A percentile compares a stretch with the other conserved stretches of the same genome.
Evolutionary conservation across 2,888 invertebrate genomes (phyloP).

Genomic region (Erebia epiphron): DNA sequence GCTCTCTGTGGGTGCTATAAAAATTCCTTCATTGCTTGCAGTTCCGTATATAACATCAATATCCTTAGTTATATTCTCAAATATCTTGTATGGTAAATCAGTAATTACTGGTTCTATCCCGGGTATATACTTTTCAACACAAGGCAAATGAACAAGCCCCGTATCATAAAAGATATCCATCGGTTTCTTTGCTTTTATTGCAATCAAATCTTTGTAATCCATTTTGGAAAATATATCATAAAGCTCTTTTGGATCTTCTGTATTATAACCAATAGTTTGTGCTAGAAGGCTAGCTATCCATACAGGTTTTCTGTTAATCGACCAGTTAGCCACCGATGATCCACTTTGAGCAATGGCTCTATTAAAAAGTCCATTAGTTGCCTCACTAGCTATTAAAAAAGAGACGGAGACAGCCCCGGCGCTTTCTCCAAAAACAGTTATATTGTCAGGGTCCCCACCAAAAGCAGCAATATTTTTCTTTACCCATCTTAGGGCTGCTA

Average conservation of each 20-base stretch:
- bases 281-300: constrained; percentile 64
- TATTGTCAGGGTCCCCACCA: constrained; percentile 71
- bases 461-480: constrained; percentile 72
- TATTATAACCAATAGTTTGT: constrained; percentile 60
- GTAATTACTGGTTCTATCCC: constrained; percentile 62
- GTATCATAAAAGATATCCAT: constrained; percentile 67
- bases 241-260: constrained; percentile 63
- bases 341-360: constrained; percentile 73
- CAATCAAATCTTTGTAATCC: constrained; percentile 54
- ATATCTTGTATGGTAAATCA: constrained; percentile 67
- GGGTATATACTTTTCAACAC: constrained; percentile 62
- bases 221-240: constrained; percentile 61
- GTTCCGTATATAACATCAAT: constrained; percentile 52
- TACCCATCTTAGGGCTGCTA: constrained; percentile 73
- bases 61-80: constrained; percentile 53
- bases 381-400: constrained; percentile 59
- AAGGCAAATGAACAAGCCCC: constrained; percentile 65
- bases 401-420: constrained; percentile 68
- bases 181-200: constrained; percentile 55
- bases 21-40: constrained; percentile 66
- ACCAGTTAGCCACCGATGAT: constrained; percentile 66
- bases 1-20: constrained; percentile 48
- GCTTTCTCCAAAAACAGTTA: constrained; percentile 75
- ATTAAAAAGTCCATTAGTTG: constrained; percentile 63
- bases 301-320: constrained; percentile 65